phyloP scores from a whole-genome alignment of 2,113 vertebrate genomes.

The Malaclemys terrapin region DNA sequence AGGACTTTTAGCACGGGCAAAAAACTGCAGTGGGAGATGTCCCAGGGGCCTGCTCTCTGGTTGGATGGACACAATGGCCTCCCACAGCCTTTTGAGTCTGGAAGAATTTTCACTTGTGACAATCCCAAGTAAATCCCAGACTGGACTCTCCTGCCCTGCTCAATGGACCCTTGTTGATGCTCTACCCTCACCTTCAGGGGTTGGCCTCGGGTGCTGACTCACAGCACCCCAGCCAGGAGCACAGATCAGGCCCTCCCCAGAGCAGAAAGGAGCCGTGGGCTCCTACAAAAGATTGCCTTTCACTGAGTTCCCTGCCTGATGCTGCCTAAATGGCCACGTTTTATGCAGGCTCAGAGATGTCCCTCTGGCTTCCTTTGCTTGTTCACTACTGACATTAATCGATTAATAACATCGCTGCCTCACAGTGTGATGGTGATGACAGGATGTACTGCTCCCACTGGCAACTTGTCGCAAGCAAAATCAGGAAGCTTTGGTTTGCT shows the following conservation, averaged over 20 bases:
- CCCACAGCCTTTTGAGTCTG: not conserved
- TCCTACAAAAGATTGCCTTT: accelerated
- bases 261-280: not conserved
- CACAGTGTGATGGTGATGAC: accelerated
- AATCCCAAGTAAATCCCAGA: not conserved
- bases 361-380: not conserved
- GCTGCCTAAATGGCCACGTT: not conserved
- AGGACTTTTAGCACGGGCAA: not conserved
- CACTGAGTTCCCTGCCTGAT: not conserved
- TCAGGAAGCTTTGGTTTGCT: not conserved
- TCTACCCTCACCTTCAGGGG: not conserved
- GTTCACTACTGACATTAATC: accelerated
- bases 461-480: not conserved
- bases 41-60: not conserved
- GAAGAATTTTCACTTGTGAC: not conserved
- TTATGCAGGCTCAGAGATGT: not conserved
- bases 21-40: not conserved
- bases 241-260: not conserved
- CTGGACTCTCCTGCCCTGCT: not conserved
- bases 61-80: not conserved
- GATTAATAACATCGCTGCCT: not conserved
- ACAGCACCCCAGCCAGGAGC: not conserved
- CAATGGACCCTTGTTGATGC: not conserved
- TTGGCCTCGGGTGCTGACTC: not conserved
- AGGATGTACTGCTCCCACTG: not conserved